phyloP scores from a whole-genome alignment of 2,797 vertebrate genomes.

The Pristis pectinata region DNA sequence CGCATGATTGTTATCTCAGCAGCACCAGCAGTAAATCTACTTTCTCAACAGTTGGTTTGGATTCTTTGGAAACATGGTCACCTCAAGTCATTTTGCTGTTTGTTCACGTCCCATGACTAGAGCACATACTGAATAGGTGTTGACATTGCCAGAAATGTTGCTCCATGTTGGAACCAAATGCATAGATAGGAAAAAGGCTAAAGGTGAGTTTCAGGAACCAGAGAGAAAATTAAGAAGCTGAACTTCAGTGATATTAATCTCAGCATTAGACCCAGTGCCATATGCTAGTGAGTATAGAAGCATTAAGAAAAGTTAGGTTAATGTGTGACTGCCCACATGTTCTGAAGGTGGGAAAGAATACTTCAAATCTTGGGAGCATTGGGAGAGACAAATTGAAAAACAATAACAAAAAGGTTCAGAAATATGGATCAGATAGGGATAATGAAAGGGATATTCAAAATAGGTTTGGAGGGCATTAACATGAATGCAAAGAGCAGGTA shows the following conservation, averaged over 20 bases:
- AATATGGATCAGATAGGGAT: too few species aligned
- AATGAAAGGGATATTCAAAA: too few species aligned
- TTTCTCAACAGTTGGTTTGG: neutral
- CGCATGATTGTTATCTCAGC: neutral
- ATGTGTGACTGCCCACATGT: too few species aligned
- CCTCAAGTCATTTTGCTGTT: neutral
- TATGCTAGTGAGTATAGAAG: too few species aligned
- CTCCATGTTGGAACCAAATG: neutral
- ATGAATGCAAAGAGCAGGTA: too few species aligned
- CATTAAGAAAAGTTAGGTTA: too few species aligned
- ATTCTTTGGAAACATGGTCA: neutral
- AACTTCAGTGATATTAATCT: neutral
- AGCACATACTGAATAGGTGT: neutral
- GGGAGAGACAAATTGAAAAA: too few species aligned
- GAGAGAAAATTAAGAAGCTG: neutral
- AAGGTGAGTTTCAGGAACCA: neutral
- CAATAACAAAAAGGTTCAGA: too few species aligned
- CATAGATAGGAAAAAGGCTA: neutral
- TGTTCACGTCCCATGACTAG: neutral
- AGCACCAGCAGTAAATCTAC: neutral
- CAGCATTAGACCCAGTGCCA: neutral
- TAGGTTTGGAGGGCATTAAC: too few species aligned
- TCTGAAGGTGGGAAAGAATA: too few species aligned
- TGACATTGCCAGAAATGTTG: neutral
- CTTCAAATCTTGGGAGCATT: too few species aligned